Base-by-base conservation (phyloP, 2,888 invertebrate genomes). In the Melinaea marsaeus region DNA sequence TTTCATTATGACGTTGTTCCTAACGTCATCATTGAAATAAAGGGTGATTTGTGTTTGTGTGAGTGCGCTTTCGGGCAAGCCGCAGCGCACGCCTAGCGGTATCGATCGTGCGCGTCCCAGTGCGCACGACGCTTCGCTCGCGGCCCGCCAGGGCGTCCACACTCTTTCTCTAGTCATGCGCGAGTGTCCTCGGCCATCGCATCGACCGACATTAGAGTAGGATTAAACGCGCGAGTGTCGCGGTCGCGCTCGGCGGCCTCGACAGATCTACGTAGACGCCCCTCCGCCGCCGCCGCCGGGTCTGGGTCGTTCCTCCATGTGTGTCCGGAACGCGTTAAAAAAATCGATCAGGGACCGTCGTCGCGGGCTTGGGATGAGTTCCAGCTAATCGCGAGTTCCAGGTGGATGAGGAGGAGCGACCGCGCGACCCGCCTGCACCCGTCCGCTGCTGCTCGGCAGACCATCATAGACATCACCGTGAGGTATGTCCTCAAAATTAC, bases 201-300 rank as follows among this genome's bases (percentile, higher is more conserved):
- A 85, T 83, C 86, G 83, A 82, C 85, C 85, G 77, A 74, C 68
- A 75, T 72, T 71, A 73, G 74, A 77, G 75, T 75, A 71, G 75
- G 75, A 79, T 75, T 83, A 80, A 75, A 81, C 79, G 85, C 86
- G 86, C 88, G 81, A 86, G 84, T 81, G 84, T 79, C 80, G 91
- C 91, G 89, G 86, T 86, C 81, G 83, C 80, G 78, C 80, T 78
- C 80, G 79, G 78, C 79, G 74, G 75, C 84, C 78, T 75, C 73
- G 75, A 75, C 74, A 71, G 70, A 72, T 72, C 69, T 69, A 72
- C 74, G 72, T 71, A 74, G 74, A 77, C 72, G 80, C 79, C 78
- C 79, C 79, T 74, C 73, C 70, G 70, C 77, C 81, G 80, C 83
- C 80, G 79, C 75, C 79, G 84, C 80, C 76, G 77, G 74, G 71